A percentile compares a stretch with the other conserved stretches of the same genome.
These are phyloP conservation scores for Psettodes erumei DNA, from an alignment of 2,113 vertebrate species.

Conservation along the genomic window DNA sequence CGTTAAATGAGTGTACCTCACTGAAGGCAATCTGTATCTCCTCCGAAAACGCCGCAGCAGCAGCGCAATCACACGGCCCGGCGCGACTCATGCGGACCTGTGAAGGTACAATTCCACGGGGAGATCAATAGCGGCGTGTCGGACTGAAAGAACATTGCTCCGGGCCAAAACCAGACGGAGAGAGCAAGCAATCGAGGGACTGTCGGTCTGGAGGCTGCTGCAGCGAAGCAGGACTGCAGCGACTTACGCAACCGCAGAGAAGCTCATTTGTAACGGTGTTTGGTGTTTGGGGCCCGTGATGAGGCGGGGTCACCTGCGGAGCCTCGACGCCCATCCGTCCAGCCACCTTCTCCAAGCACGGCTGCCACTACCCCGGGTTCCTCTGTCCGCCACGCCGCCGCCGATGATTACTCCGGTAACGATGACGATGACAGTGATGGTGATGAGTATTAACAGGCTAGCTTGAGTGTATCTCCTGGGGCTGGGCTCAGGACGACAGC, in stretches of 20 bases:
- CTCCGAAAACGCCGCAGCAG: slow-evolving; percentile 44
- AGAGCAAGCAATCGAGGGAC: slow-evolving; percentile 52
- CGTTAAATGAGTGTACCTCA: slow-evolving; percentile 47
- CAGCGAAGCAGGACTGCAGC: slow-evolving; percentile 56
- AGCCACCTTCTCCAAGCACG: slow-evolving; percentile 24
- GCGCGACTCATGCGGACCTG: slow-evolving; percentile 36
- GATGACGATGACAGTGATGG: slow-evolving; percentile 69
- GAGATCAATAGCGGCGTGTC: slow-evolving; percentile 67
- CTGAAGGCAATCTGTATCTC: slow-evolving; percentile 53
- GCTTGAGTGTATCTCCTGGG: slow-evolving; percentile 54
- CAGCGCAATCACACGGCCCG: slow-evolving; percentile 39
- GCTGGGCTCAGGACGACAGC: slow-evolving; percentile 58
- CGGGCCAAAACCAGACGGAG: slow-evolving; percentile 45
- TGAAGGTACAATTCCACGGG: slow-evolving; percentile 53
- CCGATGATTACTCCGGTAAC: slow-evolving; percentile 60
- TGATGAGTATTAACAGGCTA: slow-evolving; percentile 73
- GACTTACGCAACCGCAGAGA: slow-evolving; percentile 47
- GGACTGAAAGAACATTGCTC: slow-evolving; percentile 63
- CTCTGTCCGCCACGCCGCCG: slow-evolving; percentile 28
- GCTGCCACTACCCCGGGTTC: slow-evolving; percentile 28
- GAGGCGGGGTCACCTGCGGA: slow-evolving; percentile 6
- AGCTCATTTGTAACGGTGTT: slow-evolving; percentile 25
- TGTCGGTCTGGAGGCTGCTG: slow-evolving; percentile 47
- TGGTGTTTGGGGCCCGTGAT: background rate
- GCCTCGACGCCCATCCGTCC: slow-evolving; percentile 26